Base-by-base conservation (phyloP, 2,888 invertebrate species). In the Torymus tubicola region DNA sequence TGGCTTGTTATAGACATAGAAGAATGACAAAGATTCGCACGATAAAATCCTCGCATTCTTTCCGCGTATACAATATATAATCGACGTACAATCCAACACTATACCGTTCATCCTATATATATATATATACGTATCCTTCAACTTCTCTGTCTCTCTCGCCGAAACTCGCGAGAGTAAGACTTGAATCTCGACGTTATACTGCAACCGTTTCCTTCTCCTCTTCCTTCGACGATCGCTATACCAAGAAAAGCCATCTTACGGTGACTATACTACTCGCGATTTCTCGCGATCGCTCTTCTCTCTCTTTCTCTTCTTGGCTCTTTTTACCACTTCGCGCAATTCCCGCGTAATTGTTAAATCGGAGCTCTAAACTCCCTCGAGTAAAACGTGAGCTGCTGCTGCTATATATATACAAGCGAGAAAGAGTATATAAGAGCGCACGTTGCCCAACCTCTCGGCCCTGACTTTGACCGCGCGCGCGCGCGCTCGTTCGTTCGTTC, bases 401-500 rank as follows among this genome's bases (percentile, higher is more conserved):
- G n/a, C n/a, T 2, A 21, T 2, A 21, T 2, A 21, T 2, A 21
- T 2, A 21, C 21, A 63, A 61, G 31, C 14, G n/a, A 31, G 74
- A 16, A n/a, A 63, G 57, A 58, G 60, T n/a, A n/a, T n/a, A n/a
- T n/a, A 67, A 52, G 69, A 63, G 14, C 42, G 18, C 42, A 65
- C 12, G 55, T 68, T 78, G 71, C 72, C 78, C 61, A 78, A 78
- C 67, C 70, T 31, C 53, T 65, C 70, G 78, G 71, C 71, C 65
- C 65, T 78, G 71, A 78, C 78, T 78, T 78, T 78, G 78, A 77
- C 78, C 71, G 71, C 18, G 50, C 13, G 57, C 31, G 65, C 16
- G 53, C 42, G 68, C 61, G 69, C 13, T 31, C 61, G 60, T 52
- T 60, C 14, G 8, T 18, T 11, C 14, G 61, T 10, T 11, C 11